Evolutionary conservation across 2,113 vertebrate genomes (phyloP), one percentile per base, ranked within the genome.

Genomic region (Scolopax mira): DNA sequence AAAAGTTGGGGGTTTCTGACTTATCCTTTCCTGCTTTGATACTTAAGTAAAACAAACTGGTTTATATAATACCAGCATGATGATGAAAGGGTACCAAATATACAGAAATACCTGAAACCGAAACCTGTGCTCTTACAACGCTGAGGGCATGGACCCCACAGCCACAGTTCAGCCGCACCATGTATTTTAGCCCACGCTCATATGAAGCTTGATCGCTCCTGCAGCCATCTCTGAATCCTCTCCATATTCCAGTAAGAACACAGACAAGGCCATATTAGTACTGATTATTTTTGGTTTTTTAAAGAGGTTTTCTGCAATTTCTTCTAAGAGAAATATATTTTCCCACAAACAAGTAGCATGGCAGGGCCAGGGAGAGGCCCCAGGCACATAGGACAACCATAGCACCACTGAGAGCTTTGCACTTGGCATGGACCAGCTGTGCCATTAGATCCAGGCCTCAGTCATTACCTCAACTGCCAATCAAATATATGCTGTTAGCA

Each of bases 181-280:
- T 6, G 5, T 31, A 19, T 24, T 83, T 89, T 17, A 83, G 14
- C 28, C 27, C 41, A 24, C 31, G 19, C 33, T 22, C 13, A 11
- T 19, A 4, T 5, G 39, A 57, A 54, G 28, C 7, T 3, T 23
- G 46, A 44, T 44, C 41, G 28, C 14, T 39, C 19, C 21, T 15
- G 10, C n/a, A 65, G 33, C 17, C 9, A 24, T 37, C 28, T 17
- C 52, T 64, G 48, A 49, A n/a, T 22, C 46, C 13, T 74, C 42
- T 37, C 24, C 5, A 0, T 2, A 0, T 51, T 52, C 35, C 54
- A 73, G 33, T 6, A 67, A 67, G 39, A 70, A 11, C 21, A 39
- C 11, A 44, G 30, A 27, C 12, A 89, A 39, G 28, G 37, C 9
- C 6, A 4, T 21, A 9, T 0, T 0, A 67, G 8, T 15, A 48